Evolutionary conservation across 2,113 vertebrate species (phyloP).

Genomic region (Callorhinus ursinus): DNA sequence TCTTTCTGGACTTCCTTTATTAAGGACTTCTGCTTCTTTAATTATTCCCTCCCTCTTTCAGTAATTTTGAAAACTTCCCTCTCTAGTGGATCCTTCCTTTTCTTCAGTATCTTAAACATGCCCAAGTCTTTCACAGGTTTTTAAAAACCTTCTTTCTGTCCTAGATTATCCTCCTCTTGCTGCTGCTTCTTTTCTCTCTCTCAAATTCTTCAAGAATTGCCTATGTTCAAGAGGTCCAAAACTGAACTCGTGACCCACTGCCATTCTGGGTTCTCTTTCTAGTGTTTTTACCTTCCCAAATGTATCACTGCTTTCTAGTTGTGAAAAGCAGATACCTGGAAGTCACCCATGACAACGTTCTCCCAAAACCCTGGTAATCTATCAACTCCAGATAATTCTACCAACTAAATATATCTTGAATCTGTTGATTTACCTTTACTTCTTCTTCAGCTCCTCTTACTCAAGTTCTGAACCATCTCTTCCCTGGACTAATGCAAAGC

Average conservation of each 20-base stretch:
- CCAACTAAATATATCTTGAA: neutral
- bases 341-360: neutral
- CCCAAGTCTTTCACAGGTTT: neutral
- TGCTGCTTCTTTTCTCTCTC: neutral
- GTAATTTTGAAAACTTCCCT: slow-evolving; percentile 1
- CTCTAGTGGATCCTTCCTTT: neutral
- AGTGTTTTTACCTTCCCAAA: neutral
- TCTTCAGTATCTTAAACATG: slow-evolving; percentile 42
- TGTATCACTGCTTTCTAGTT: neutral
- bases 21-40: neutral
- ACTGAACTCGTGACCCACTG: neutral
- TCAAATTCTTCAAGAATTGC: neutral
- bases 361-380: neutral
- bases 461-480: neutral
- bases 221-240: neutral
- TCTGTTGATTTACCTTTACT: neutral
- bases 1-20: neutral
- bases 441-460: neutral
- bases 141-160: neutral
- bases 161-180: neutral
- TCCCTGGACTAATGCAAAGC: neutral
- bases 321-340: neutral
- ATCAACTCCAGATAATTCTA: neutral
- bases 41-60: neutral
- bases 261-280: neutral